Percentiles rank a stretch among this genome's conserved stretches.
Conservation (phyloP, 2,113 vertebrate species). For the Ceyx cyanopectus region DNA sequence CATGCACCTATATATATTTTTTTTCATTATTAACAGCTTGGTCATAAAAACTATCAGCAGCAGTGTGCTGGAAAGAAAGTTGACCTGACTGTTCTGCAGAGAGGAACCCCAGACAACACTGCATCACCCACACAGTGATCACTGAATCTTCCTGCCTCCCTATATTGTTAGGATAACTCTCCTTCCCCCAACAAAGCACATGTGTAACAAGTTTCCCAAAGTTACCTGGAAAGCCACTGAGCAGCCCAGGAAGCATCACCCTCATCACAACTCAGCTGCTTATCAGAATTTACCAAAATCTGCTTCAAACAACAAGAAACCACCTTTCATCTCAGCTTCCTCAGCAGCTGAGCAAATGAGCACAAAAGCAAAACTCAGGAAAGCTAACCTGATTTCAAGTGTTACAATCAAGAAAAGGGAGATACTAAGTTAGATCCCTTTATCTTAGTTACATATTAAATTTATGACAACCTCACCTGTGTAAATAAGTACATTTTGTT, state of each 20-base stretch:
- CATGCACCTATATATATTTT: not conserved
- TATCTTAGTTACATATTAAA: conserved; percentile 2
- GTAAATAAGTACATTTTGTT: conserved; percentile 13
- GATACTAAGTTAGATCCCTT: not conserved
- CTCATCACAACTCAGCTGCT: not conserved
- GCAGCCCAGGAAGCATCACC: not conserved
- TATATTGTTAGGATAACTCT: not conserved
- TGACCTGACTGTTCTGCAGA: rapidly evolving
- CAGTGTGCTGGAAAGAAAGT: not conserved
- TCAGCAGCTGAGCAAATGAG: not conserved
- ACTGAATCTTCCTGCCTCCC: not conserved
- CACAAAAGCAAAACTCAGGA: not conserved
- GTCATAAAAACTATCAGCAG: not conserved
- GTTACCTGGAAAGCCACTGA: not conserved
- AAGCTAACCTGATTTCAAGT: not conserved
- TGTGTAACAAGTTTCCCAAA: not conserved
- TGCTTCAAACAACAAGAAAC: not conserved
- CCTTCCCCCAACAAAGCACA: not conserved
- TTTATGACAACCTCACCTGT: not conserved
- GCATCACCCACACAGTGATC: not conserved
- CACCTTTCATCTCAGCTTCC: not conserved
- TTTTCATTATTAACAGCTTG: not conserved
- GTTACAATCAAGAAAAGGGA: not conserved
- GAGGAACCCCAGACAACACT: not conserved
- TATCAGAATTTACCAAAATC: not conserved